phyloP scores from a whole-genome alignment of 2,797 vertebrate genomes.

The Rhynchotus rufescens region DNA sequence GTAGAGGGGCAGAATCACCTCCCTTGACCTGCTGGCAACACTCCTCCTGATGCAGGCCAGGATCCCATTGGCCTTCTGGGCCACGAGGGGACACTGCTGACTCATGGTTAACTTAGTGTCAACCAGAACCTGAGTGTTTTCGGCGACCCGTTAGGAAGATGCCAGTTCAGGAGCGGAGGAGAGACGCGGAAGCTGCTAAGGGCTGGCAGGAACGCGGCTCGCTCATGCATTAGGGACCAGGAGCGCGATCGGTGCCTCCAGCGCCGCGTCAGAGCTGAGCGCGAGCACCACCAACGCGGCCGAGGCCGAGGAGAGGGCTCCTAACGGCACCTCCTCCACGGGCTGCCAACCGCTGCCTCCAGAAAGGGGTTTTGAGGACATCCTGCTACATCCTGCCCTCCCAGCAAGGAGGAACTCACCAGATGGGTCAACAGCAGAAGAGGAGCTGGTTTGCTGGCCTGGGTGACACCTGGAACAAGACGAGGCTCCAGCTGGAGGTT shows the following conservation, averaged over 20 bases:
- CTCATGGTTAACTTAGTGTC: too few species aligned
- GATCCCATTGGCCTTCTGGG: too few species aligned
- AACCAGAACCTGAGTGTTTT: background rate
- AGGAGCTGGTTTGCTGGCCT: background rate
- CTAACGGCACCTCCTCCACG: accelerated
- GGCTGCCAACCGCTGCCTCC: accelerated
- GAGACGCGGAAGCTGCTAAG: background rate
- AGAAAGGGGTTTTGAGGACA: background rate
- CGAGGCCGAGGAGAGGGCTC: background rate
- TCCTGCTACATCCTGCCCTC: background rate
- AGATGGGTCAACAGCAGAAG: background rate
- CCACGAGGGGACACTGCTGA: too few species aligned
- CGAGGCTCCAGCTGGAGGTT: background rate
- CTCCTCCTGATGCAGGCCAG: too few species aligned
- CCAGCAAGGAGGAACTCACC: background rate
- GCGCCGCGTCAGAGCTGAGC: background rate
- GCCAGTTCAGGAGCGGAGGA: background rate
- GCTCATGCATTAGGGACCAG: background rate
- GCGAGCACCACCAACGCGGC: background rate
- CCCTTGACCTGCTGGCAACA: too few species aligned
- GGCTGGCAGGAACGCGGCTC: accelerated
- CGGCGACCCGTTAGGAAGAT: accelerated
- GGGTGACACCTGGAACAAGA: background rate
- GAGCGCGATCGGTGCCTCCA: accelerated
- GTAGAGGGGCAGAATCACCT: too few species aligned